phyloP scores from a whole-genome alignment of 2,797 vertebrate species.

The Eptatretus atami region DNA sequence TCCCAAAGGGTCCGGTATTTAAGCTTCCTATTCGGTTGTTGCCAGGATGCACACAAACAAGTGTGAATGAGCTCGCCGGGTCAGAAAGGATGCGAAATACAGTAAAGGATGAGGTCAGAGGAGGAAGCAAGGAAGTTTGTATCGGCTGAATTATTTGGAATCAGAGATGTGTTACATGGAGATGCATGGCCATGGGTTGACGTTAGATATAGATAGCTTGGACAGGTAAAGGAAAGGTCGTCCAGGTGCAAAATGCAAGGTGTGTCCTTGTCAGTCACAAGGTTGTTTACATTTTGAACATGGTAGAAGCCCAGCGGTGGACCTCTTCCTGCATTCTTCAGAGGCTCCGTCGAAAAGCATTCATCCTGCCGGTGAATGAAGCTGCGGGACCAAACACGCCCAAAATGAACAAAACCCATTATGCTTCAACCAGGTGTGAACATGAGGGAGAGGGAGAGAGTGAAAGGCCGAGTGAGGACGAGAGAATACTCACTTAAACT shows the following conservation, averaged over 20 bases:
- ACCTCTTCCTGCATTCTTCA: constrained; percentile 74
- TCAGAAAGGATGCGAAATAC: too few relatives aligned
- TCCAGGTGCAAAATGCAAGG: not conserved
- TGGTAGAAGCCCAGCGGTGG: constrained; percentile 87
- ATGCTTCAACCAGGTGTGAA: not conserved
- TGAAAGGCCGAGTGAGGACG: constrained; percentile 34
- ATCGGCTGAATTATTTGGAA: too few relatives aligned
- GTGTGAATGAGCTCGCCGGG: too few relatives aligned
- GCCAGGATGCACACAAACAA: too few relatives aligned
- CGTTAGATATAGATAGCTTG: not conserved
- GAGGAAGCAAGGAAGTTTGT: too few relatives aligned
- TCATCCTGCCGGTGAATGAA: constrained; percentile 91
- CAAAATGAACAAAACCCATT: too few relatives aligned
- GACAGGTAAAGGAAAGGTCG: not conserved
- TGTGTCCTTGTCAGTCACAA: not conserved
- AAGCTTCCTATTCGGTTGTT: too few relatives aligned
- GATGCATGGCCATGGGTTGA: not conserved
- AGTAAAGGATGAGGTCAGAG: too few relatives aligned
- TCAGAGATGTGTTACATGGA: not conserved
- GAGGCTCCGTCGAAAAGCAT: constrained; percentile 77
- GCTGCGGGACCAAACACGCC: constrained; percentile 17
- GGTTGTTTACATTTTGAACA: constrained; percentile 49
- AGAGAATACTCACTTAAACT: constrained; percentile 51
- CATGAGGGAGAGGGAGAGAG: constrained; percentile 11
- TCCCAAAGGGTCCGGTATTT: too few relatives aligned